Base-by-base conservation (phyloP, 2,797 vertebrate genomes). In the Micropoecilia bifurca region DNA sequence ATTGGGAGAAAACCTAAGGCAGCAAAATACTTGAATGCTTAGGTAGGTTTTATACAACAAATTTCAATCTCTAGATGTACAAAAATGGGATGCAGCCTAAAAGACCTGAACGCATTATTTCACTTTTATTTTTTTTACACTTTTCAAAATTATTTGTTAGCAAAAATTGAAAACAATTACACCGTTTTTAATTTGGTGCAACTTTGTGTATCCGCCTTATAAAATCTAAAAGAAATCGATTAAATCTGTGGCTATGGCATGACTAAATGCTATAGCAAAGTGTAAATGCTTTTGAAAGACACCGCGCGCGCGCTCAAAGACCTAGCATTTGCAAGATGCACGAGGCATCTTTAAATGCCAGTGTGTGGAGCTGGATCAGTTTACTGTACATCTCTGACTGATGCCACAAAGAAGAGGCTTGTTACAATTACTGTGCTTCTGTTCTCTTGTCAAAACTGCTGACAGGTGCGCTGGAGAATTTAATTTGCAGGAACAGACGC, bases 371-470 rank as follows among this genome's bases (percentile, higher is more conserved):
- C 76, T 80, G 81, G 81, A 78, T 84, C 83, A 59, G 83, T 90
- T 82, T 81, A 75, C 75, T 80, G 50, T 78, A 75, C 61, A 63
- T 87, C 53, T 57, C 78, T 83, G 87, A 91, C 87, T 91, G 86
- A 90, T 91, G 86, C 82, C 77, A 85, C 84, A 87, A 69, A 78
- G 80, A 81, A 79, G 74, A 82, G 76, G 57, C 80, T 59, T 93
- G 89, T 89, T 90, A 87, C 78, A 91, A 90, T 92, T 89, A 89
- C 82, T 74, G 30, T 83, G 82, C 68, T 47, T 75, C 81, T 83
- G 83, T 77, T 20, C 66, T 81, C 53, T 50, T 75, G 76, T 77
- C 71, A 61, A 18, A 4, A 76, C 77, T 36, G 63, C 76, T 90
- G 89, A 86, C 84, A 88, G 77, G 68, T 76, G 79, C 3, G 39